Percentiles rank a stretch among this genome's conserved stretches.
These are phyloP conservation scores for Gila orcuttii DNA, from an alignment of 2,113 vertebrate genomes.

Conservation along the genomic window DNA sequence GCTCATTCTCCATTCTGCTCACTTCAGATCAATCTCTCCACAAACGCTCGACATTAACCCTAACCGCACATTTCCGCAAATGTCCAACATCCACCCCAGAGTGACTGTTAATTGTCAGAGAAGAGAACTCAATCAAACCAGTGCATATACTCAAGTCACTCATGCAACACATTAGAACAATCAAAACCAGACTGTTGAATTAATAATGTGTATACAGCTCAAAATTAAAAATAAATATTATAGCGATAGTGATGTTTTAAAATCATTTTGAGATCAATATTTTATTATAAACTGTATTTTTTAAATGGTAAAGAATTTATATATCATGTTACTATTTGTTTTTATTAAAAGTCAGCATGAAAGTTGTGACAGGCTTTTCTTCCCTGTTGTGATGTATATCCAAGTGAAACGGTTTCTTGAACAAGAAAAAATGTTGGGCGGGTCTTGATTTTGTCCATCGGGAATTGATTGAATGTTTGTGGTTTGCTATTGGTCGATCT, in stretches of 20 bases:
- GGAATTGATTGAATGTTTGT: too few species aligned
- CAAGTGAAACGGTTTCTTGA: too few species aligned
- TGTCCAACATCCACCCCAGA: slow-evolving; percentile 2
- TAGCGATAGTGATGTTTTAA: not conserved
- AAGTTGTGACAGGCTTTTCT: not conserved
- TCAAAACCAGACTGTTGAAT: slow-evolving; percentile 16
- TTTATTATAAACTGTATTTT: not conserved
- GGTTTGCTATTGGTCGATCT: too few species aligned
- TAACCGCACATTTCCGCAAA: slow-evolving; percentile 5
- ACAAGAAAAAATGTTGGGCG: too few species aligned
- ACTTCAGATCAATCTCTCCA: not conserved
- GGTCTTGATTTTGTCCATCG: too few species aligned
- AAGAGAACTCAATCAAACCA: slow-evolving; percentile 26
- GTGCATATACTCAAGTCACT: not conserved
- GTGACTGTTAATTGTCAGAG: slow-evolving; percentile 28
- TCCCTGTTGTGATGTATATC: too few species aligned
- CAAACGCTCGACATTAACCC: slow-evolving; percentile 1
- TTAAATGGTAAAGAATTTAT: not conserved
- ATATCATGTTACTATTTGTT: not conserved
- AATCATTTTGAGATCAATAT: not conserved
- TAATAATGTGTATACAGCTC: slow-evolving; percentile 5
- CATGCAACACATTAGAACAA: not conserved
- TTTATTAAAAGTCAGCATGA: too few species aligned
- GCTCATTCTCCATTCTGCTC: slow-evolving; percentile 1
- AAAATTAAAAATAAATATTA: not conserved